phyloP scores from a whole-genome alignment of 2,888 invertebrate genomes.

The Eupithecia tripunctaria region DNA sequence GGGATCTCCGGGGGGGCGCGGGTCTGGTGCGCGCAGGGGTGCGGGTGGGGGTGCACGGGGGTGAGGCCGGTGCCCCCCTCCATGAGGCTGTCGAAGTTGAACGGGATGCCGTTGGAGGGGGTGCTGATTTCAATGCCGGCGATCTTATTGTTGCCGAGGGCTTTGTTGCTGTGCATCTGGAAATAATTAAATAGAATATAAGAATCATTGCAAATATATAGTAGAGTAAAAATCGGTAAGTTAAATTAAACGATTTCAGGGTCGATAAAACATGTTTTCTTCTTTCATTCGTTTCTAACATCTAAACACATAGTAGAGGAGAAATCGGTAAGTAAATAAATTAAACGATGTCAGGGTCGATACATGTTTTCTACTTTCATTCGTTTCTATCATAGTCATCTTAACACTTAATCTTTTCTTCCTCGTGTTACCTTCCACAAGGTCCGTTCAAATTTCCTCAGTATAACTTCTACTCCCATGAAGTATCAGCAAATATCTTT shows the following conservation, averaged over 20 bases:
- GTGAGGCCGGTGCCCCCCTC: constrained; percentile 96
- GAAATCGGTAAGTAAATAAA: no score
- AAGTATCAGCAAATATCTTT: not conserved
- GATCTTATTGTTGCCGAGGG: constrained; percentile 84
- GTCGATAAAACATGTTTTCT: no score
- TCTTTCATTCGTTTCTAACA: no score
- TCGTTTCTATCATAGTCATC: no score
- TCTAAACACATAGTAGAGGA: not conserved
- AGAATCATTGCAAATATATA: not conserved
- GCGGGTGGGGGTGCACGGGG: constrained; percentile 88
- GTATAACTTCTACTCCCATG: no score
- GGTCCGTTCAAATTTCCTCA: no score
- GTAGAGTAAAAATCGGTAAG: no score
- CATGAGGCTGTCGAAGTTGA: constrained; percentile 97
- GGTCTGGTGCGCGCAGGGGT: constrained; percentile 92
- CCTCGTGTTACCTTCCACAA: no score
- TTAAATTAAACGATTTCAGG: no score
- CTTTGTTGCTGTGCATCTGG: constrained; percentile 81
- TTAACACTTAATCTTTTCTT: no score
- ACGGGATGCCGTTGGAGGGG: constrained; percentile 93
- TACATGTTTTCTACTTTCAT: no score
- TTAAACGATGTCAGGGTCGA: no score
- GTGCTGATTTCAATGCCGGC: constrained; percentile 94
- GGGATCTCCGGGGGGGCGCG: constrained; percentile 88
- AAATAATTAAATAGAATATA: constrained; percentile 8